phyloP scores from a whole-genome alignment of 2,888 invertebrate genomes.

The Ormia ochracea region DNA sequence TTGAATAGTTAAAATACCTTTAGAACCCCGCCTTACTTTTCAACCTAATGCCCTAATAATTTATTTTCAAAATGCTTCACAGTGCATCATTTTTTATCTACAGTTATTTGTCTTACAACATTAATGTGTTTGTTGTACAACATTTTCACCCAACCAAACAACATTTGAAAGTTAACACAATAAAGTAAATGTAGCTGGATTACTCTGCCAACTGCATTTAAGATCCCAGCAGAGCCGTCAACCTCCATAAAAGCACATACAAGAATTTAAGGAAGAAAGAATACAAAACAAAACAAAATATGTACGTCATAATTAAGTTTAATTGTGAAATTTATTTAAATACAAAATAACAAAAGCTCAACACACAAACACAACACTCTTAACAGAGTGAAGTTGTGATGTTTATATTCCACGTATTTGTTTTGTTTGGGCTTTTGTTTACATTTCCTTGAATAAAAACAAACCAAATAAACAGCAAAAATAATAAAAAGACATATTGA shows the following conservation, averaged over 20 bases:
- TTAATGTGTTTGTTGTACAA: slow-evolving; percentile 8
- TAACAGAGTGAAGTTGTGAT: slow-evolving; percentile 30
- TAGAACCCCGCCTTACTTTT: no score
- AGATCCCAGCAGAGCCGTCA: slow-evolving; percentile 24
- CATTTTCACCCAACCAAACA: slow-evolving; percentile 25
- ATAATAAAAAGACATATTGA: not conserved
- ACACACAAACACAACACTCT: slow-evolving; percentile 14
- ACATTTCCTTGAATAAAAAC: slow-evolving; percentile 57
- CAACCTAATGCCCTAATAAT: no score
- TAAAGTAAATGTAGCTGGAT: not conserved
- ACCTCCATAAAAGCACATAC: slow-evolving; percentile 1
- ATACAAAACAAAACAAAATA: not conserved
- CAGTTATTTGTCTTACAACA: slow-evolving; percentile 20
- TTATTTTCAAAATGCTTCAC: not conserved
- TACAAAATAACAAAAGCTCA: slow-evolving; percentile 36
- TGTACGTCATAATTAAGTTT: slow-evolving; percentile 58
- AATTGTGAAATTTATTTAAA: slow-evolving; percentile 56
- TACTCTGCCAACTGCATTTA: not conserved
- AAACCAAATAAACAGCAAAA: slow-evolving; percentile 37
- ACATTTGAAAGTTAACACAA: not conserved
- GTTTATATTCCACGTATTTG: slow-evolving; percentile 54
- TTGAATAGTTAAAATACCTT: no score
- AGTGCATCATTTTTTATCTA: not conserved
- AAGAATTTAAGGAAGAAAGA: not conserved
- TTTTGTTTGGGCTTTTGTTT: slow-evolving; percentile 59